Percentiles rank a stretch among this genome's conserved stretches.
Evolutionary conservation across 2,113 vertebrate species (phyloP).

Genomic region (Actinemys pallida): DNA sequence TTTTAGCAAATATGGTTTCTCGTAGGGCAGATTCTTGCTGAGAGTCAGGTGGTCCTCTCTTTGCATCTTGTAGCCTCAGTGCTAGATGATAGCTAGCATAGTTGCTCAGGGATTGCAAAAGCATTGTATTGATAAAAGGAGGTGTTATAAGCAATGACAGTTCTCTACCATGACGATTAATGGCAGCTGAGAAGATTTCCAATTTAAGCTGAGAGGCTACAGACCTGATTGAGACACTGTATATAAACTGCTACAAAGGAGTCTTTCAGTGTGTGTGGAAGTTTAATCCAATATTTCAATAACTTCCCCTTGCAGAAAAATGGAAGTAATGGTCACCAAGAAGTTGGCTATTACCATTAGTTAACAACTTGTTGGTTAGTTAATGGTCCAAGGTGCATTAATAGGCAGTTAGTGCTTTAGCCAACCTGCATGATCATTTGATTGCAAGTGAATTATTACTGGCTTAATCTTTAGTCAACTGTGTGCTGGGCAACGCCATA

Average conservation of each 20-base stretch:
- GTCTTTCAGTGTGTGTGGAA: background rate
- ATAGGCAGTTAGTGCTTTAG: background rate
- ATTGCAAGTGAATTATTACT: constrained; percentile 27
- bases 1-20: background rate
- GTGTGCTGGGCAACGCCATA: background rate
- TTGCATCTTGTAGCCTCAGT: background rate
- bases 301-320: background rate
- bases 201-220: background rate
- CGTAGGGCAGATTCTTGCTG: background rate
- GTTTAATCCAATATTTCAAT: constrained; percentile 25
- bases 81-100: rapidly evolving
- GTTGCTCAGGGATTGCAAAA: rapidly evolving
- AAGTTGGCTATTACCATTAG: background rate
- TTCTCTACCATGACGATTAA: background rate
- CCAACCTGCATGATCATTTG: background rate
- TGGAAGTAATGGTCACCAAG: background rate
- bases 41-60: background rate
- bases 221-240: background rate
- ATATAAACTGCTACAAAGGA: background rate
- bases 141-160: background rate
- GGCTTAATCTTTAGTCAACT: constrained; percentile 43
- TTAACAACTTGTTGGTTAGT: background rate
- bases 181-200: background rate
- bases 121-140: rapidly evolving
- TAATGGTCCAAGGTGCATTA: background rate